phyloP scores from a whole-genome alignment of 2,113 vertebrate genomes.

The Prochilodus magdalenae region DNA sequence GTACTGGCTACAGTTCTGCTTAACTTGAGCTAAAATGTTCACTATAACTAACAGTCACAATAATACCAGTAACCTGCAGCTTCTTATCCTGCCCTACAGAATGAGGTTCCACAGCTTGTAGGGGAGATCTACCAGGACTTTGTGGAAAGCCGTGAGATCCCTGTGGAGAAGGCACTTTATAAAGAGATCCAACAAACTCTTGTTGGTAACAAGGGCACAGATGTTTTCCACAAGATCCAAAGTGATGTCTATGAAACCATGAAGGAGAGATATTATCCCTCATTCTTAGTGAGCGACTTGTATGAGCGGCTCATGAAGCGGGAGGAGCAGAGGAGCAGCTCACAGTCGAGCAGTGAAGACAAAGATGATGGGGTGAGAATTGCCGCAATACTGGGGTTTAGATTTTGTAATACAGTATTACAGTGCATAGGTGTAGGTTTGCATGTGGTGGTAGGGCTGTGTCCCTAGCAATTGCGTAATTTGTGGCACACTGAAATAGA shows the following conservation, averaged over 20 bases:
- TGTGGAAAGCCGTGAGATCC: conserved; percentile 94
- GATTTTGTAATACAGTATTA: too few species aligned
- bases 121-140: conserved; percentile 99
- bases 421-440: too few species aligned
- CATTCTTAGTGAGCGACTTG: conserved; percentile 94
- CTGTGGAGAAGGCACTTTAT: conserved; percentile 93
- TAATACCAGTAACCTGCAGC: too few species aligned
- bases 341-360: conserved; percentile 80
- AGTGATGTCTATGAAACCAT: conserved; percentile 88
- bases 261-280: conserved; percentile 95
- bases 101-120: conserved; percentile 94
- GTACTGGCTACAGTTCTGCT: too few species aligned
- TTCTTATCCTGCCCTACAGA: conserved; percentile 70
- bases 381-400: too few species aligned
- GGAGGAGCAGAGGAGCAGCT: conserved; percentile 83
- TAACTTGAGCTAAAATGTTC: too few species aligned
- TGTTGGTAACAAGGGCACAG: conserved; percentile 94
- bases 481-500: too few species aligned
- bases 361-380: conserved; percentile 85
- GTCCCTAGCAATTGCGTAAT: too few species aligned
- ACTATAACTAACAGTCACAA: too few species aligned
- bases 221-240: conserved; percentile 93
- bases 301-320: conserved; percentile 87
- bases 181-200: conserved; percentile 98
- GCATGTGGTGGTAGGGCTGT: too few species aligned